Evolutionary conservation across 64 coral and sea anemone species (phyloP), one percentile per base, ranked within the genome.

Genomic region (Montipora cactus): DNA sequence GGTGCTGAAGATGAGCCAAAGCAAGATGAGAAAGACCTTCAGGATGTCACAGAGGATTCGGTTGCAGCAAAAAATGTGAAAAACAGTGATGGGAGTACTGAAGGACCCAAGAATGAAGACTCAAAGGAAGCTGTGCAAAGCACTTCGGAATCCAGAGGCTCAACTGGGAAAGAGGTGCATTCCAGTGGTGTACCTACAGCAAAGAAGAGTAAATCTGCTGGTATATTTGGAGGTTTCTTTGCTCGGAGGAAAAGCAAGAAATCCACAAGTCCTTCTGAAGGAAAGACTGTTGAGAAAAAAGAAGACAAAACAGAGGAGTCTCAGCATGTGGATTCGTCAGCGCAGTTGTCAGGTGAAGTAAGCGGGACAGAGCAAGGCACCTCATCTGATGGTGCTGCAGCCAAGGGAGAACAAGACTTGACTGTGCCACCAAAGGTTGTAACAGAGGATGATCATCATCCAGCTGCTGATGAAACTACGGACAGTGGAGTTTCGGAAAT

Each of bases 161-260:
- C 44, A 46, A 21, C 81, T 45, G 81, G 9, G 15, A 58, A 84
- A 49, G 59, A 84, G 5, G 16, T 23, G 45, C 47, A 11, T 28
- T 44, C 81, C 0, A 57, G 53, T 11, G 6, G 7, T 57, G 37
- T 47, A 16, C 59, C 81, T n/a, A 9, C 45, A 86, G 15, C 46
- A 50, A 86, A 86, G 82, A 86, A 86, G 28, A 71, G 71, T 44
- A 86, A 86, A 86, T 28, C 66, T 23, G 1, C 47, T 49, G 76
- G 76, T 49, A 47, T 86, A 70, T 72, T 86, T 86, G 82, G 82
- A 70, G 82, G 82, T 18, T 21, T 86, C 44, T 86, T 86, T 72
- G 11, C 82, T 10, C 44, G 64, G 18, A 59, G 64, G 6, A 86
- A 86, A 45, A 71, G 82, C 62, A 86, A 72, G 66, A 86, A 86